These are phyloP conservation scores for Rotaria macrura DNA, from an alignment of 2,888 invertebrate genomes.

Conservation along the genomic window DNA sequence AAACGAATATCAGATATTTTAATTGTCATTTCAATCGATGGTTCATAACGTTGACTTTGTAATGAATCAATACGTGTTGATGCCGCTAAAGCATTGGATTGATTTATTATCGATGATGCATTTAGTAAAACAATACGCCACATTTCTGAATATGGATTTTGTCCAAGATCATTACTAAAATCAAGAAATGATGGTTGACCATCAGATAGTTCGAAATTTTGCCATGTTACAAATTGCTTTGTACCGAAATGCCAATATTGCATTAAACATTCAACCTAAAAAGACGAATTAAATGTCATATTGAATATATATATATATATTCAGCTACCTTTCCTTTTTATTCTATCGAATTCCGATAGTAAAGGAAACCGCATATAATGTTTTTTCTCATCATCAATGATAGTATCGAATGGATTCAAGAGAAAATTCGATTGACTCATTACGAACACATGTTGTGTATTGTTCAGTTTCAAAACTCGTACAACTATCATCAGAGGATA, in stretches of 20 bases:
- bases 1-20: background rate
- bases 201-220: background rate
- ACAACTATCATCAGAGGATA: too few species aligned
- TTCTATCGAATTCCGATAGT: too few species aligned
- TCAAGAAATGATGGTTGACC: background rate
- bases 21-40: background rate
- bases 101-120: constrained; percentile 16
- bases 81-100: constrained; percentile 20
- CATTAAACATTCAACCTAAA: constrained; percentile 4
- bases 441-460: too few species aligned
- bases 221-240: background rate
- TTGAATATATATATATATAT: too few species aligned
- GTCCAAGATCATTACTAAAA: background rate
- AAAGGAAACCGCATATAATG: too few species aligned
- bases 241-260: constrained; percentile 9
- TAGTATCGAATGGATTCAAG: too few species aligned
- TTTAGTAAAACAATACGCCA: constrained; percentile 29
- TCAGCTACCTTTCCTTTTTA: too few species aligned
- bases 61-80: constrained; percentile 31
- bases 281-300: too few species aligned
- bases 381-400: too few species aligned
- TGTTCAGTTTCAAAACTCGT: too few species aligned
- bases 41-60: constrained; percentile 7
- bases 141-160: constrained; percentile 23
- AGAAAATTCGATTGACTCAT: too few species aligned